Conservation (phyloP, 1,140 invertebrate genomes). For the Mizuhopecten yessoensis region DNA sequence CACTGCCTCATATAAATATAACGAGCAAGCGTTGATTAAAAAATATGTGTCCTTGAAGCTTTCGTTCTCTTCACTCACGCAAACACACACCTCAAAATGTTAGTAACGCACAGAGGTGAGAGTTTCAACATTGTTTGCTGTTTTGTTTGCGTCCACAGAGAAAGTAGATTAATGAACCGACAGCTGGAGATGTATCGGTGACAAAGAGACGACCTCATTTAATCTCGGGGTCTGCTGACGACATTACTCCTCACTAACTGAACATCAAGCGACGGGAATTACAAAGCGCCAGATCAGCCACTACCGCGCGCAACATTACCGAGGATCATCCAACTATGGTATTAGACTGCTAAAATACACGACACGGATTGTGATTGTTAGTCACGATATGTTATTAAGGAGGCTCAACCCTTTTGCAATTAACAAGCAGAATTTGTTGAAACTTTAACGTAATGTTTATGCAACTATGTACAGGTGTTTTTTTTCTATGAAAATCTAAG, state of each 20-base stretch:
- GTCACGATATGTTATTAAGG: no score
- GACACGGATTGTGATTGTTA: neutral
- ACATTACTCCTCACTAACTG: neutral
- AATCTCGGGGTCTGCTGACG: slow-evolving; percentile 27
- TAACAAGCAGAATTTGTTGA: no score
- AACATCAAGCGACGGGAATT: neutral
- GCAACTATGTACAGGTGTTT: no score
- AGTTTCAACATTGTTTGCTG: neutral
- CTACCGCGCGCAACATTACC: neutral
- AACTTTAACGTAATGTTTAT: no score
- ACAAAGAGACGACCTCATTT: neutral
- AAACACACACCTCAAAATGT: neutral
- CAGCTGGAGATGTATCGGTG: slow-evolving; percentile 7
- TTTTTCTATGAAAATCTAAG: no score
- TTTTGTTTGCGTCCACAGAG: neutral
- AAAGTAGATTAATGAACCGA: slow-evolving; percentile 21
- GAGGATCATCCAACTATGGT: neutral
- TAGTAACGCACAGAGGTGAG: neutral
- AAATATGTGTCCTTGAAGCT: neutral
- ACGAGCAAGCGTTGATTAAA: neutral
- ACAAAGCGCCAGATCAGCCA: neutral
- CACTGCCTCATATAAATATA: neutral
- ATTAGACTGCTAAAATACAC: neutral
- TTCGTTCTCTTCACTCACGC: neutral
- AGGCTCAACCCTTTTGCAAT: no score